Base-by-base conservation (phyloP, 2,797 vertebrate genomes). In the Argyrosomus regius region DNA sequence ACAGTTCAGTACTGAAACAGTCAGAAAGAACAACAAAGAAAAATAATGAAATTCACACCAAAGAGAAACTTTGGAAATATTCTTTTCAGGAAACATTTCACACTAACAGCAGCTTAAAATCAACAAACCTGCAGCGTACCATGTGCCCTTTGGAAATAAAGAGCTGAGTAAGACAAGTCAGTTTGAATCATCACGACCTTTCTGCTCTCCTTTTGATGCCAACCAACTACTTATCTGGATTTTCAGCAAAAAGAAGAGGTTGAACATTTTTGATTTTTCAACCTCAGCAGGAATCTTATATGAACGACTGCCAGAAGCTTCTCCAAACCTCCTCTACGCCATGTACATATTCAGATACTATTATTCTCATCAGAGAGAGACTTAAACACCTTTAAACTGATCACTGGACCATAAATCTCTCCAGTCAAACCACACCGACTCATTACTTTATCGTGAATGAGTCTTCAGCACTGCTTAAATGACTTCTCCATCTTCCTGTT, bases 131-230 rank as follows among this genome's bases (percentile, higher is more conserved):
- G 54, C 67, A 48, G 54, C 62, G 20, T 22, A 18, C 60, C 39
- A 53, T 3, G 8, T 43, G 61, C 26, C 41, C 60, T 71, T 65
- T 71, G 22, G 18, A 65, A 18, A n/a, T 17, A 43, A 58, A 71
- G 54, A 57, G 78, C 59, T 13, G 66, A 71, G 63, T 73, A n/a
- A 66, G 65, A 45, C 48, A 39, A 10, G 50, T 24, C 52, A 2
- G 43, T 49, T 62, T 53, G 41, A 81, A 18, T 75, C 78, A 71
- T 35, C 53, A 39, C 13, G 1, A 75, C 78, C 60, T 71, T 53
- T 48, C 46, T 43, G 50, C 56, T 78, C 63, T 39, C 31, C 63
- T 14, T 45, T 46, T 72, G 35, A 20, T 46, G 17, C 57, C 57
- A 49, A 48, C 12, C 31, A 28, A 18, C 24, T 28, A 41, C 62